A percentile compares a stretch with the other conserved stretches of the same genome.
Conservation (phyloP, 2,888 invertebrate species). For the Cryptocephalus primarius region DNA sequence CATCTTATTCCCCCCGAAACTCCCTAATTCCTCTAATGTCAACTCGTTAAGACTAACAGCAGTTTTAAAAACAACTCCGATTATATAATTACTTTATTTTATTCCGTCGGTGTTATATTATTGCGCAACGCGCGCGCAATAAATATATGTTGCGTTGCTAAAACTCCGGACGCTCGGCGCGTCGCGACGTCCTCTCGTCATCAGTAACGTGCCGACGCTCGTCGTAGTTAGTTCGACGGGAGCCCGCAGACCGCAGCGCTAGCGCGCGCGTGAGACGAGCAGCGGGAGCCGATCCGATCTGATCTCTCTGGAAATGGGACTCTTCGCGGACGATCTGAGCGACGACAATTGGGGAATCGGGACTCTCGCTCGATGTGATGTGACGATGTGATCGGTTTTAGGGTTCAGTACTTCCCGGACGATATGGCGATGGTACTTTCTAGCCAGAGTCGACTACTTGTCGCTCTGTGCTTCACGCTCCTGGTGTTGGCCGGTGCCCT, state of each 20-base stretch:
- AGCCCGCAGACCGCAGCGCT: slow-evolving; percentile 24
- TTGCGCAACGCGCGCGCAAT: not conserved
- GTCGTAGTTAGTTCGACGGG: slow-evolving; percentile 26
- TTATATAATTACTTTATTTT: not conserved
- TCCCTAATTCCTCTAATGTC: no score
- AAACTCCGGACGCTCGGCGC: slow-evolving; percentile 8
- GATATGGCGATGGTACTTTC: slow-evolving; percentile 56
- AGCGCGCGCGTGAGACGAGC: slow-evolving; percentile 5
- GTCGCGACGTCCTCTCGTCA: slow-evolving; percentile 19
- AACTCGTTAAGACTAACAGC: no score
- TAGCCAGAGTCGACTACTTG: slow-evolving; percentile 49
- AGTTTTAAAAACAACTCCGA: not conserved
- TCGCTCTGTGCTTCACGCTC: slow-evolving; percentile 45
- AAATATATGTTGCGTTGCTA: slow-evolving; percentile 8
- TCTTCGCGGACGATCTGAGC: not conserved
- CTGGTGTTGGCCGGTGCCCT: slow-evolving; percentile 46
- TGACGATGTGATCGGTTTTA: slow-evolving; percentile 1
- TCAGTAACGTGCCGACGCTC: slow-evolving; percentile 33
- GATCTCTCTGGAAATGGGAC: no score
- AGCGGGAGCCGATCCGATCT: no score
- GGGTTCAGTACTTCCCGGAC: not conserved
- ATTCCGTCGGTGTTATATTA: not conserved
- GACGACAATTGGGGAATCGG: no score
- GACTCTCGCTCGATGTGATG: not conserved
- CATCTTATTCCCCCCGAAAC: no score